Evolutionary conservation across 2,888 invertebrate genomes (phyloP), one percentile per base, ranked within the genome.

Genomic region (Atrina japonica): DNA sequence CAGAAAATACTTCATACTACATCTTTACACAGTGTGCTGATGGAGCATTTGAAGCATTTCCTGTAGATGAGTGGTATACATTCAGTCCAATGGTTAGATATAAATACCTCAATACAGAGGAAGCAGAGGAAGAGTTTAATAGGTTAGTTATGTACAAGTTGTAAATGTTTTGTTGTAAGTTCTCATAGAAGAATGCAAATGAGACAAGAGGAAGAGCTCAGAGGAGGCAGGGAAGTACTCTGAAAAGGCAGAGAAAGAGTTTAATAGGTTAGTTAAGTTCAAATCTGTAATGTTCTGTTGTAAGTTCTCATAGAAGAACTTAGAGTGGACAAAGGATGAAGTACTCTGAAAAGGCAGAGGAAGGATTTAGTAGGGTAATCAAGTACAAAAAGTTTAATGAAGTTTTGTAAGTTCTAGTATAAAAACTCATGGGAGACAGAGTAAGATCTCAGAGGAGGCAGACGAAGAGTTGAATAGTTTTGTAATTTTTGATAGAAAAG

Each of bases 161-260:
- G 41, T 41, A 41, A 41, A 41, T 41, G 41, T 14, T 41, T 16
- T 14, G 11, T 41, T n/a, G 11, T 41, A 41, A 41, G 41, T 41
- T 41, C 16, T 41, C n/a, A n/a, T n/a, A n/a, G n/a, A n/a, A n/a
- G n/a, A n/a, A n/a, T n/a, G n/a, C n/a, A n/a, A n/a, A n/a, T n/a
- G n/a, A n/a, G n/a, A n/a, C n/a, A n/a, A n/a, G n/a, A n/a, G n/a
- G n/a, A n/a, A n/a, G n/a, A n/a, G n/a, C n/a, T n/a, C 97, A 0
- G 99, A 99, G 91, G 99, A 99, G 91, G 99, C 99, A 0, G 99
- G n/a, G n/a, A n/a, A n/a, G n/a, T n/a, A n/a, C n/a, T n/a, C 97
- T 0, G 99, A 99, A 91, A 99, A 99, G 91, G 99, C 99, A 0
- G 99, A 99, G 88, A 95, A 97, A 86, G 97, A 98, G 89, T 99